Conservation (phyloP, 2,888 invertebrate species). For the Nysson spinosus region DNA sequence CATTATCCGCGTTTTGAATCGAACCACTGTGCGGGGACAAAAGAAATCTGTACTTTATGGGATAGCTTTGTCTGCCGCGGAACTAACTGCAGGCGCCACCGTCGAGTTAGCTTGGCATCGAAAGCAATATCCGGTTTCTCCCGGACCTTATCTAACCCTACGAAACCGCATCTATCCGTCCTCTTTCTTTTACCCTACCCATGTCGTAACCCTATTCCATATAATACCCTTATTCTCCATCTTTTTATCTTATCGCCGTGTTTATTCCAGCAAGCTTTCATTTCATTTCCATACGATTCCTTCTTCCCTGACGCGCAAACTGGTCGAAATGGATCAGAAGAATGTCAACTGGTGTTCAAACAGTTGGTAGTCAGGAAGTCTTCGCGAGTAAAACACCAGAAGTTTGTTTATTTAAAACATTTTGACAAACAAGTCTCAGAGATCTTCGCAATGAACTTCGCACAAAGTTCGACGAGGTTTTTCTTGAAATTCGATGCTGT, state of each 20-base stretch:
- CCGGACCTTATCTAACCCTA: slow-evolving; percentile 36
- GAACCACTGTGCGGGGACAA: slow-evolving; percentile 21
- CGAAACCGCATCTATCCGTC: slow-evolving; percentile 7
- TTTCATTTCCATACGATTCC: no score
- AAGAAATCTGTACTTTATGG: slow-evolving; percentile 47
- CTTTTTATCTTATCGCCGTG: background rate
- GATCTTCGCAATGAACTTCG: no score
- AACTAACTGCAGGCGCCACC: slow-evolving; percentile 9
- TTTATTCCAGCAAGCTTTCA: no score
- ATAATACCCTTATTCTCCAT: background rate
- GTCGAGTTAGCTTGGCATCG: slow-evolving; percentile 27
- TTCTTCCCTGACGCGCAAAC: no score
- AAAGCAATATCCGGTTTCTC: slow-evolving; percentile 32
- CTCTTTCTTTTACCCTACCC: background rate
- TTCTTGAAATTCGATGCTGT: no score
- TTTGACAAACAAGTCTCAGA: no score
- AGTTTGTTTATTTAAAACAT: no score
- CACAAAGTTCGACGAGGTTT: no score
- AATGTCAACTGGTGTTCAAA: no score
- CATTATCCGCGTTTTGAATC: slow-evolving; percentile 38
- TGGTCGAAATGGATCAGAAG: no score
- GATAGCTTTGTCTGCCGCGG: slow-evolving; percentile 22
- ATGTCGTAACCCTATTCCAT: background rate
- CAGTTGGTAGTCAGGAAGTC: no score
- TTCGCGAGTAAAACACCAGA: no score